Conservation (phyloP, 92 coral and sea anemone genomes). For the Palythoa heliodiscus region DNA sequence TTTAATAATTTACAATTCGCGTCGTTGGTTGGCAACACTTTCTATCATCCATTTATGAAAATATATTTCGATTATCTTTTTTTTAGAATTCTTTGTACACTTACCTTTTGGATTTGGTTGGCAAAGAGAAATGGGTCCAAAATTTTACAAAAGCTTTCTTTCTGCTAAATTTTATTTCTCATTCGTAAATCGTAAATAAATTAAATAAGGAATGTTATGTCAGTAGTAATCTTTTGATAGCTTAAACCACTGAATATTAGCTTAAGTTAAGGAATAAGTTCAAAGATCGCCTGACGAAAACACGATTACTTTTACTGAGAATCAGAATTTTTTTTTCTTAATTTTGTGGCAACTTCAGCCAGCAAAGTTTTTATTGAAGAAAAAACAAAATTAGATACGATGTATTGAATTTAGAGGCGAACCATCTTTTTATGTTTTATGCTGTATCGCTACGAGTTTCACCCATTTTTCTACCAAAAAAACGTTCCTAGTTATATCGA, state of each 20-base stretch:
- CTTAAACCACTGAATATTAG: too few relatives aligned
- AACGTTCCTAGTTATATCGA: neutral
- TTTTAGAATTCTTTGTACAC: neutral
- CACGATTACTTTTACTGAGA: too few relatives aligned
- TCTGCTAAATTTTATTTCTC: neutral
- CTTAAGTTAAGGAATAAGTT: too few relatives aligned
- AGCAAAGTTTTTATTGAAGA: too few relatives aligned
- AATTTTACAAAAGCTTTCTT: neutral
- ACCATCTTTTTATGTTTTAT: too few relatives aligned
- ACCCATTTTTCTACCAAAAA: neutral
- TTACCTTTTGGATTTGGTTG: neutral
- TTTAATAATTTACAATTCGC: neutral
- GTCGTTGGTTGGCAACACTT: slow-evolving; percentile 22
- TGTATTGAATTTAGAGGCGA: too few relatives aligned
- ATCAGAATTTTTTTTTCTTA: too few relatives aligned
- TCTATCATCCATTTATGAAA: neutral
- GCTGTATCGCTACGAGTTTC: neutral
- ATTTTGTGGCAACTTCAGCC: too few relatives aligned
- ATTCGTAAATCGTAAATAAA: neutral
- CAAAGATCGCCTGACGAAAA: too few relatives aligned
- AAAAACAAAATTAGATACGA: too few relatives aligned
- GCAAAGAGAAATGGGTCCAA: neutral
- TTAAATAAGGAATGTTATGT: neutral
- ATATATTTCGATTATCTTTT: neutral
- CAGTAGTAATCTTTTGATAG: neutral